Percentiles rank a stretch among this genome's conserved stretches.
Conservation (phyloP, 2,797 vertebrate species). For the Oreochromis grahami region DNA sequence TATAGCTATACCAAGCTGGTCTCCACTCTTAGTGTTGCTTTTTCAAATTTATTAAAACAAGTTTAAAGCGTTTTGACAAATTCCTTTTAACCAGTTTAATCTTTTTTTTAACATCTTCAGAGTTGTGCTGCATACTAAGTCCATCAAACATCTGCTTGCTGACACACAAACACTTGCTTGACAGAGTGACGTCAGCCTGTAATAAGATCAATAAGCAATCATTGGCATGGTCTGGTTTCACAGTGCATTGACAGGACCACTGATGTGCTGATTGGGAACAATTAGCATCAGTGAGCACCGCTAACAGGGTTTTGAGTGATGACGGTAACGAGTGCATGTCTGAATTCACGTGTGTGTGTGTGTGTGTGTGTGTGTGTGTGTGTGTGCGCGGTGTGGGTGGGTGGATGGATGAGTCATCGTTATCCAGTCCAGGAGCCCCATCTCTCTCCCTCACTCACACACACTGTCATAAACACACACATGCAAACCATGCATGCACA, state of each 20-base stretch:
- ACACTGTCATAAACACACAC: slow-evolving; percentile 15
- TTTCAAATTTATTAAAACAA: background rate
- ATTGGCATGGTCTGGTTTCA: slow-evolving; percentile 54
- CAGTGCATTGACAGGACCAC: slow-evolving; percentile 51
- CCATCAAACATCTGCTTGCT: background rate
- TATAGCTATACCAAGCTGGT: background rate
- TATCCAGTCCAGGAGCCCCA: slow-evolving; percentile 36
- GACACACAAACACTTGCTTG: slow-evolving; percentile 3
- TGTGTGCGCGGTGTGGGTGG: background rate
- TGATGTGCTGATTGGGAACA: slow-evolving; percentile 60
- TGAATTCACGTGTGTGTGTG: slow-evolving; percentile 28
- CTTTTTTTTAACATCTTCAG: background rate
- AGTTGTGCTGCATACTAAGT: background rate
- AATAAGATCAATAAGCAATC: slow-evolving; percentile 70
- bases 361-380: background rate
- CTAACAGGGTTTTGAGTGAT: slow-evolving; percentile 60
- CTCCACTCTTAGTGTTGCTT: background rate
- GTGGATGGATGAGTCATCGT: slow-evolving; percentile 62
- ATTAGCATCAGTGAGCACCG: slow-evolving; percentile 55
- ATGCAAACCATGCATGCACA: slow-evolving; percentile 13
- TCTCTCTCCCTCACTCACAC: background rate
- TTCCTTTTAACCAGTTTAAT: background rate
- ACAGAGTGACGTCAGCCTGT: slow-evolving; percentile 41
- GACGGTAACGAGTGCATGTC: slow-evolving; percentile 35
- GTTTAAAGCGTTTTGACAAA: background rate